Percentiles rank a stretch among this genome's conserved stretches.
phyloP scores from a whole-genome alignment of 2,888 invertebrate genomes.

The Metalampra italica region DNA sequence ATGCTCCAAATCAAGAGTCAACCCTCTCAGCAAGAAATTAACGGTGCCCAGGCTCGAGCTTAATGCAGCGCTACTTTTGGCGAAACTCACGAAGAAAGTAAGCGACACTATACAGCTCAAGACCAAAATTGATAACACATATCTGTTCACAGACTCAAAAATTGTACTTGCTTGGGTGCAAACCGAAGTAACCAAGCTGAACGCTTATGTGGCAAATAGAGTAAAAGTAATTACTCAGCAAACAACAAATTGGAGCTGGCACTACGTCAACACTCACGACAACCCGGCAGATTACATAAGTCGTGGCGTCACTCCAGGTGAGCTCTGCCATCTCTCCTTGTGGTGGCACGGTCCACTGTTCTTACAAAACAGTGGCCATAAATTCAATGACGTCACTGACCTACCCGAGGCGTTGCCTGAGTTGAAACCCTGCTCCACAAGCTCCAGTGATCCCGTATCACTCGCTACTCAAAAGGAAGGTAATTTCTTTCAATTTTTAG shows the following conservation, averaged over 20 bases:
- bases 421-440: too few relatives aligned
- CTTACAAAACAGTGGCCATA: not conserved
- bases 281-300: too few relatives aligned
- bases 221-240: not conserved
- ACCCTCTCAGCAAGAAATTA: not conserved
- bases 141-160: conserved; percentile 10
- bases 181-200: conserved; percentile 3
- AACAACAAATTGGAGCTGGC: too few relatives aligned
- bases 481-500: too few relatives aligned
- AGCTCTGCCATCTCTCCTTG: too few relatives aligned
- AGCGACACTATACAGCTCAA: not conserved
- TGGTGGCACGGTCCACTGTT: too few relatives aligned
- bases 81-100: conserved; percentile 1
- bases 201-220: too few relatives aligned
- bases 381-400: not conserved
- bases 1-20: conserved; percentile 12
- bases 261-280: too few relatives aligned
- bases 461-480: too few relatives aligned
- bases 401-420: too few relatives aligned
- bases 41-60: conserved; percentile 11
- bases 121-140: not conserved
- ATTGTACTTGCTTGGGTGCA: conserved; percentile 11
- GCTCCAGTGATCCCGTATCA: too few relatives aligned
- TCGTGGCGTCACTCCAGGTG: too few relatives aligned
- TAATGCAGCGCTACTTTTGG: conserved; percentile 7